Evolutionary conservation across 1,140 invertebrate genomes (phyloP).

Genomic region (Drosophila athabasca): DNA sequence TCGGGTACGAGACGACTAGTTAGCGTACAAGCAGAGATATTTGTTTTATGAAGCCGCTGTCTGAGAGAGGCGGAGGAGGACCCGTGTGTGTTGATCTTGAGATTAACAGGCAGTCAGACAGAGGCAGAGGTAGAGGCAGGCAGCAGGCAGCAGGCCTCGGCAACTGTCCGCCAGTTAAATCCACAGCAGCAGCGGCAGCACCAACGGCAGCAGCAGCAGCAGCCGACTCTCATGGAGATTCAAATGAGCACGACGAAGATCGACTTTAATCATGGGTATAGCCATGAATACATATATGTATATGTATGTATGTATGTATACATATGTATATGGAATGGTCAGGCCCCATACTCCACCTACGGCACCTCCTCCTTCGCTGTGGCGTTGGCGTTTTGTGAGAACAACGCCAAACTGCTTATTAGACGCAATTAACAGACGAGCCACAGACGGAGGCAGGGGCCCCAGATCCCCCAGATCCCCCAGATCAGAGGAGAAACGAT

Average conservation of each 20-base stretch:
- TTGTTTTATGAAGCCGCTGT: conserved; percentile 76
- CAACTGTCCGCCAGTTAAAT: conserved; percentile 16
- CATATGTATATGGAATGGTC: conserved; percentile 28
- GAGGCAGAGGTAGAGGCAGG: conserved; percentile 30
- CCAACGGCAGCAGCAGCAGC: conserved; percentile 35
- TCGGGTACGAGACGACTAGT: conserved; percentile 59
- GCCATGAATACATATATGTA: conserved; percentile 38
- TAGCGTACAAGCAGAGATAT: conserved; percentile 73
- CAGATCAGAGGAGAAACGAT: conserved; percentile 15
- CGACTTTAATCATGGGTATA: conserved; percentile 67
- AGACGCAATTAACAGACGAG: conserved; percentile 75
- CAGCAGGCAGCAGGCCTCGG: conserved; percentile 19
- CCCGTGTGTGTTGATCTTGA: conserved; percentile 79
- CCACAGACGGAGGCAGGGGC: conserved; percentile 33
- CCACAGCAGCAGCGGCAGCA: conserved; percentile 38
- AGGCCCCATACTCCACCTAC: conserved; percentile 42
- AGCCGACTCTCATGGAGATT: conserved; percentile 63
- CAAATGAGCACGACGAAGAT: conserved; percentile 71
- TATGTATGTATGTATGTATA: conserved; percentile 4
- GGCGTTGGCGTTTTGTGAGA: conserved; percentile 80
- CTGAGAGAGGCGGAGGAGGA: conserved; percentile 16
- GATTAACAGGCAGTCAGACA: conserved; percentile 72
- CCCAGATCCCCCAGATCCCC: background rate
- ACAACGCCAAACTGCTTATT: conserved; percentile 80
- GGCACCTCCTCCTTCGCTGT: conserved; percentile 24